Base-by-base conservation (phyloP, 2,113 vertebrate species). In the Seriola rivoliana region DNA sequence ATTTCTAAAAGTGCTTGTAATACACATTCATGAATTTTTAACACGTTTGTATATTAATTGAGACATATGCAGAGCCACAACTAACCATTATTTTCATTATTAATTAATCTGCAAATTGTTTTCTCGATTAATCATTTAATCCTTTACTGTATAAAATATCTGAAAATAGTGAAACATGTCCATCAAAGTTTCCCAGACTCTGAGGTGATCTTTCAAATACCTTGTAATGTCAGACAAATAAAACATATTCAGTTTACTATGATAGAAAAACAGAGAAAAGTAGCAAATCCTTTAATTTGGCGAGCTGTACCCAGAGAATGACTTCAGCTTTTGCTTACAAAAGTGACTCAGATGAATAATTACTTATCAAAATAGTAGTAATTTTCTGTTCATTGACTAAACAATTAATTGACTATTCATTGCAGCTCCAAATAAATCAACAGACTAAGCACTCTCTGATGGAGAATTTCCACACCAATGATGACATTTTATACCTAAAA, bases 1-100 rank as follows among this genome's bases (percentile, higher is more conserved):
- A 11, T 48, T 32, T 77, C 82, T 74, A 57, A 83, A 52, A 25
- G 50, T 16, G 42, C 14, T 46, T 17, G 29, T 32, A 60, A 63
- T 83, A 16, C 1, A 32, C n/a, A 42, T 71, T 70, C 58, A 60
- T 40, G 36, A 48, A 60, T 82, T 67, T 80, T 81, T 11, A 50
- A 75, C 5, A 55, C 0, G 19, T 68, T 66, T 69, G 17, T 36
- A 29, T 21, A 42, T 23, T 78, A 71, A 74, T 58, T 69, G n/a
- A 55, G 19, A 75, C 8, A 9, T 57, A 23, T 19, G 62, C 3
- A 21, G 16, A 8, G 42, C 50, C 16, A 34, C 14, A 65, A 59
- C 19, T 34, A 40, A 48, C 14, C 1, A 64, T 63, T 36, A 34
- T 80, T 82, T 69, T 42, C n/a, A 77, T 63, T 55, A 65, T 32